Evolutionary conservation across 2,888 invertebrate species (phyloP), one percentile per base, ranked within the genome.

Genomic region (Diarsia dahlii): DNA sequence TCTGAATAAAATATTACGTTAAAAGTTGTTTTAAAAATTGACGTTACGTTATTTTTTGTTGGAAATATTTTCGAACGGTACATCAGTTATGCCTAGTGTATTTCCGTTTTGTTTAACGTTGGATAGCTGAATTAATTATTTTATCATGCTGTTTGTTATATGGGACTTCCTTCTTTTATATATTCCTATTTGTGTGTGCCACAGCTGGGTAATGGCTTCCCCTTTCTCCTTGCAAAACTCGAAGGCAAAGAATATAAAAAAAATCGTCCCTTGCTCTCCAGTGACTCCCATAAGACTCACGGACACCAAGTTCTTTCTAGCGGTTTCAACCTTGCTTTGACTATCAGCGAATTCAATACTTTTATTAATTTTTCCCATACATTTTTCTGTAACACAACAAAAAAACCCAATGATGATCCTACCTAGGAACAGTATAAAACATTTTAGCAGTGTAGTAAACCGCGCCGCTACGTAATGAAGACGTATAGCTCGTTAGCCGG

Each of bases 361-460:
- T 23, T 56, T 6, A 10, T 12, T 8, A 28, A 28, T 13, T 13
- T 0, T 28, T 58, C 0, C 4, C 13, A 20, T 28, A 28, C 20
- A 60, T 63, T 28, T 23, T 67, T 23, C 18, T n/a, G n/a, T n/a
- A n/a, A 45, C n/a, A 45, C 10, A 65, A 48, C 3, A 50, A 8
- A 50, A 75, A 39, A 10, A 12, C 34, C 3, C 23, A 69, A 50
- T 63, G 20, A 28, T 54, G 45, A 76, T 34, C 18, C 46, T 9
- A 34, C 2, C 12, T 68, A 45, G 80, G 80, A 88, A 89, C 86
- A 80, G 83, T 83, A n/a, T n/a, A 83, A 63, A 84, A 88, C 80
- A 84, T 87, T 87, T 88, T 85, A 88, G 81, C 86, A 81, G 28
- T 20, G 70, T 48, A 84, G 86, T 88, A 87, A 89, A 76, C 76